Base-by-base conservation (phyloP, 2,797 vertebrate species). In the Pelodytes ibericus region DNA sequence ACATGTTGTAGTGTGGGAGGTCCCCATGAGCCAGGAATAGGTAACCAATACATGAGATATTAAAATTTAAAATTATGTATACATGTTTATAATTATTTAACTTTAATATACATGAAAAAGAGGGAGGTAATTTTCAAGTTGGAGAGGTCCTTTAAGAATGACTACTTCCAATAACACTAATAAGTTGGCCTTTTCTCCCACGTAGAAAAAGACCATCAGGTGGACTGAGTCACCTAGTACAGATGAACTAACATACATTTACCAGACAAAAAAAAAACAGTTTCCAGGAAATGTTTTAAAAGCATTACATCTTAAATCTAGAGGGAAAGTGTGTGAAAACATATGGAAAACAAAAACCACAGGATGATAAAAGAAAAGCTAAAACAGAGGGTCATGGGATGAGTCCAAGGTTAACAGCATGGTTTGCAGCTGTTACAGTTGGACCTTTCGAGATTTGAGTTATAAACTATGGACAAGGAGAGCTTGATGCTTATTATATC, bases 281-380 rank as follows among this genome's bases (percentile, higher is more conserved):
- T 56, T 66, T 74, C 51, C 72, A 41, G 72, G 72, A 74, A 53
- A 53, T 53, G 22, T 53, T 53, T 1, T 6, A 53, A 53, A 53
- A 53, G 8, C 22, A 53, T 53, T 53, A 24, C 22, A 20, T 24
- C 49, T 53, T 5, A 53, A 53, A 53, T 24, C 49, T 53, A 22
- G 13, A 44, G 41, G 41, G 41, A 44, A 13, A 3, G 49, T 53
- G 49, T 53, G 49, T 53, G 49, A 53, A 53, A 53, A 53, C 49
- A 53, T 53, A 53, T 53, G 49, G 49, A 53, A 53, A 53, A 11
- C 49, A 53, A 47, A 47, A 53, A 20, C 49, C 49, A 53, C 49
- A 24, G 49, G 8, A 24, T 53, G 49, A 53, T 22, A 7, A 8
- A 24, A 16, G 49, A 53, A 22, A 53, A 2, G 49, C n/a, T 20